Evolutionary conservation across 2,797 vertebrate species (phyloP).

Genomic region (Chaetophractus vellerosus): DNA sequence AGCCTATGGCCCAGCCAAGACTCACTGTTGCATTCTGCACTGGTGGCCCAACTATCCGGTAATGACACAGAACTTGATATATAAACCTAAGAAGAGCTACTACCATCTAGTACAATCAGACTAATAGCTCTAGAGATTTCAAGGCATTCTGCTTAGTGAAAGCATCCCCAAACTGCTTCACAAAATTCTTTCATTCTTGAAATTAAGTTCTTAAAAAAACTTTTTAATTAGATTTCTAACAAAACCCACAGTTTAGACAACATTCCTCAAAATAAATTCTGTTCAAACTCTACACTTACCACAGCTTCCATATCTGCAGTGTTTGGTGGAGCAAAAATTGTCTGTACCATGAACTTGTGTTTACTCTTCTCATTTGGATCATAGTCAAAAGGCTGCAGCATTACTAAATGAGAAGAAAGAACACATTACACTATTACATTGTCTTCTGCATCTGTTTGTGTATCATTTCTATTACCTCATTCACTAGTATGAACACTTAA

Average conservation of each 20-base stretch:
- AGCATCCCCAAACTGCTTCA: slow-evolving; percentile 41
- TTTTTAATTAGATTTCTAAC: slow-evolving; percentile 49
- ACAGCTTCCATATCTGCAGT: slow-evolving; percentile 97
- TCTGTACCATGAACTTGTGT: slow-evolving; percentile 99
- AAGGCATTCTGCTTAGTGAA: background rate
- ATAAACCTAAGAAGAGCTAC: background rate
- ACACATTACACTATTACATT: slow-evolving; percentile 56
- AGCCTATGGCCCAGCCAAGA: background rate
- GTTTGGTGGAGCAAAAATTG: slow-evolving; percentile 96
- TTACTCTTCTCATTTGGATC: slow-evolving; percentile 99
- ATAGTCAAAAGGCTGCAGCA: slow-evolving; percentile 99
- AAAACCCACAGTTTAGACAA: slow-evolving; percentile 64
- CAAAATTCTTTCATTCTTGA: slow-evolving; percentile 37
- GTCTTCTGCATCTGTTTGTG: background rate
- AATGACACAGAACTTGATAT: background rate
- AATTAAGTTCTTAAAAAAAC: background rate
- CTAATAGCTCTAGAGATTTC: background rate
- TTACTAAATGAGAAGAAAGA: slow-evolving; percentile 92
- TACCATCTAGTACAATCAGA: background rate
- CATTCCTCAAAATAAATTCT: slow-evolving; percentile 59
- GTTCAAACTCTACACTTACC: slow-evolving; percentile 91
- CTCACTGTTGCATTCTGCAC: rapidly evolving
- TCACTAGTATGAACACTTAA: background rate
- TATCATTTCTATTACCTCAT: background rate
- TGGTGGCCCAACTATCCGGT: background rate